Evolutionary conservation across 37 sponge, comb jelly and placozoan species (phyloP).

Genomic region (Spongilla lacustris): DNA sequence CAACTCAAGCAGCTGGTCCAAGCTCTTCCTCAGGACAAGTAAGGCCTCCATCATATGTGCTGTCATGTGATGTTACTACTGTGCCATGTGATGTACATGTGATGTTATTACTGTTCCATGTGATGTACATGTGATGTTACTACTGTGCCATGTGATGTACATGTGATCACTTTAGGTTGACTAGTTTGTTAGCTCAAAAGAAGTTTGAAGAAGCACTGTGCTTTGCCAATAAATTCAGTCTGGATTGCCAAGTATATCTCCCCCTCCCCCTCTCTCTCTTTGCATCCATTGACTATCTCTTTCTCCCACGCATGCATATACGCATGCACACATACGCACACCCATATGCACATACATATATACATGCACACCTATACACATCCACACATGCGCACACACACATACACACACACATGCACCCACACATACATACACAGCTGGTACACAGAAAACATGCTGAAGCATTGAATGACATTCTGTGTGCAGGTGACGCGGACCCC

Average conservation of each 20-base stretch:
- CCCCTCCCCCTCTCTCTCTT: not conserved
- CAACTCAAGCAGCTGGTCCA: slow-evolving; percentile 43
- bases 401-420: too few species aligned
- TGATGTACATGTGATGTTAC: not conserved
- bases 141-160: too few species aligned
- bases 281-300: too few species aligned
- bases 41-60: not conserved
- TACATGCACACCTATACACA: too few species aligned
- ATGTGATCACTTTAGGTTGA: slow-evolving; percentile 6
- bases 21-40: slow-evolving; percentile 37
- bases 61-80: not conserved
- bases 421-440: slow-evolving; percentile 1
- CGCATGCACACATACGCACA: too few species aligned
- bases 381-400: too few species aligned
- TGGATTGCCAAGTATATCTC: slow-evolving; percentile 43
- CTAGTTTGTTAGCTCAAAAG: slow-evolving; percentile 27
- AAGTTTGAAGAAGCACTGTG: slow-evolving; percentile 51
- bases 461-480: slow-evolving; percentile 17
- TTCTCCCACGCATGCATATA: too few species aligned
- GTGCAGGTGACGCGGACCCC: not conserved
- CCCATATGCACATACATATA: too few species aligned
- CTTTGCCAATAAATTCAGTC: slow-evolving; percentile 26
- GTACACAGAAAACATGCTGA: slow-evolving; percentile 44
- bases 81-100: too few species aligned
- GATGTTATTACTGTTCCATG: too few species aligned